Percentiles rank a stretch among this genome's conserved stretches.
Evolutionary conservation across 2,888 invertebrate species (phyloP).

Genomic region (Catotricha subobsoleta): DNA sequence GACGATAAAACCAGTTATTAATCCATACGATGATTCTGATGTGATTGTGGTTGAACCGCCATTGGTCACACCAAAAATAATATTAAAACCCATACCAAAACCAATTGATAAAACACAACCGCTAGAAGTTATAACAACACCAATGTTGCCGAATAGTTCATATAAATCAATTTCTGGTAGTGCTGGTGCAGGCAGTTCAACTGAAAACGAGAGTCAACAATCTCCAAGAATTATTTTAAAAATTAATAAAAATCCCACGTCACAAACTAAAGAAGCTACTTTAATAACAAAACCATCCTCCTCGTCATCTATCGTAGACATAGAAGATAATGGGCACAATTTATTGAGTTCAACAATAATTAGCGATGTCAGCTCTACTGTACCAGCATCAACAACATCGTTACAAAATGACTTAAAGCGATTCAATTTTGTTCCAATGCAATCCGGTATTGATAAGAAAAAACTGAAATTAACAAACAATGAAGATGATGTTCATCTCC

Average conservation of each 20-base stretch:
- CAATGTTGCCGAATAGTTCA: neutral
- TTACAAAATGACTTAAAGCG: conserved; percentile 5
- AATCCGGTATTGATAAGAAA: neutral
- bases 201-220: conserved; percentile 24
- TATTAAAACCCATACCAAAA: conserved; percentile 37
- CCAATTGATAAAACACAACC: conserved; percentile 20
- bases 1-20: conserved; percentile 31
- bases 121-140: conserved; percentile 33
- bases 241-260: conserved; percentile 37
- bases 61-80: conserved; percentile 29
- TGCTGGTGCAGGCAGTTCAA: neutral
- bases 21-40: conserved; percentile 23
- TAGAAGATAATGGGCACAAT: too few relatives aligned
- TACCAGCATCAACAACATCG: neutral
- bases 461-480: neutral
- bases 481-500: neutral
- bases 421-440: neutral
- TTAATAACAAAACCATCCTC: too few relatives aligned
- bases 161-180: too few relatives aligned
- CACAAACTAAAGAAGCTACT: conserved; percentile 19
- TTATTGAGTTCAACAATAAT: conserved; percentile 7
- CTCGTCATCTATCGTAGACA: too few relatives aligned
- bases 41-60: conserved; percentile 22
- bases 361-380: too few relatives aligned
- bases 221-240: conserved; percentile 43